Conservation (phyloP, 2,888 invertebrate genomes). For the Pecten maximus region DNA sequence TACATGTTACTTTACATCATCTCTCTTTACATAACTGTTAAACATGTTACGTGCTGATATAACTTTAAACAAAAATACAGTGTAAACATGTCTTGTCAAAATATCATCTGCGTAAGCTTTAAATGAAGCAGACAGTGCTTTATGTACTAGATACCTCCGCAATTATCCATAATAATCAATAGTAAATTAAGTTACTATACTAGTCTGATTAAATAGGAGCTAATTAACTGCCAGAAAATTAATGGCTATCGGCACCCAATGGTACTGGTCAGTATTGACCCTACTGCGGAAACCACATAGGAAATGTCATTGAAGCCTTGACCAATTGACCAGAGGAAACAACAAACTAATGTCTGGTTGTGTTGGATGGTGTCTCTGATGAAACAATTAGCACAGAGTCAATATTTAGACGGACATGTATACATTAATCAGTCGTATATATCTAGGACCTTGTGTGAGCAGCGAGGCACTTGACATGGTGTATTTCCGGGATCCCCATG, state of each 20-base stretch:
- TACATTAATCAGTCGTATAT: not conserved
- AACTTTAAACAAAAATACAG: too few species aligned
- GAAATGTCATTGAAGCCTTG: constrained; percentile 19
- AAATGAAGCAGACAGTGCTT: not conserved
- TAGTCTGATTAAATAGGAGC: constrained; percentile 11
- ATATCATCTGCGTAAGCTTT: too few species aligned
- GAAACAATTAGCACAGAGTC: constrained; percentile 14
- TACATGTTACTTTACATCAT: too few species aligned
- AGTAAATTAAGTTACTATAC: constrained; percentile 26
- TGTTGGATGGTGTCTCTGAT: not conserved
- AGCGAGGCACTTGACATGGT: not conserved
- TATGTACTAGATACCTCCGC: not conserved
- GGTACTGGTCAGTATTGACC: constrained; percentile 6
- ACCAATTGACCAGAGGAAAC: constrained; percentile 33
- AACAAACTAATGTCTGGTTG: not conserved
- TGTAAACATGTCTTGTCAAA: too few species aligned
- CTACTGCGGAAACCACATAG: not conserved
- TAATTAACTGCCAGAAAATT: not conserved
- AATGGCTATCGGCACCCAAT: constrained; percentile 14
- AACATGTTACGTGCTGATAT: too few species aligned
- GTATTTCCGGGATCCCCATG: too few species aligned
- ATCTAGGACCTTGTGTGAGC: not conserved
- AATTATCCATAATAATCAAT: constrained; percentile 17
- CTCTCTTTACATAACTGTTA: too few species aligned
- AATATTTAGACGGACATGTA: constrained; percentile 17